Evolutionary conservation across 2,888 invertebrate genomes (phyloP).

Genomic region (Spicauda simplicius): DNA sequence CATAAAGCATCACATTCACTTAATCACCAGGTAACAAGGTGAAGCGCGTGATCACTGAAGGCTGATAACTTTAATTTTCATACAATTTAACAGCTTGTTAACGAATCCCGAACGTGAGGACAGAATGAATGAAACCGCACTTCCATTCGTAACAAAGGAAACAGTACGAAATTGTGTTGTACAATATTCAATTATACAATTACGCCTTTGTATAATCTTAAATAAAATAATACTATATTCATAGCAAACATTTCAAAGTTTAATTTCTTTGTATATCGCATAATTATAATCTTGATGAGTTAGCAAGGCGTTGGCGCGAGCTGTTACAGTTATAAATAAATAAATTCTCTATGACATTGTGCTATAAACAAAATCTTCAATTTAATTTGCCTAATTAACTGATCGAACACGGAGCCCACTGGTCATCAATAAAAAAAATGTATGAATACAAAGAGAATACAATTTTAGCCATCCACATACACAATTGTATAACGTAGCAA

Average conservation of each 20-base stretch:
- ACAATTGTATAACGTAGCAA: not conserved
- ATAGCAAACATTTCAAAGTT: no score
- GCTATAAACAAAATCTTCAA: no score
- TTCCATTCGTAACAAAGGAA: conserved; percentile 16
- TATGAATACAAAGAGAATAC: not conserved
- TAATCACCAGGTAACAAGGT: conserved; percentile 45
- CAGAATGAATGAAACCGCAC: conserved; percentile 42
- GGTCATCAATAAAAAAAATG: no score
- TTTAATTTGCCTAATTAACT: no score
- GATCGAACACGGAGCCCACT: no score
- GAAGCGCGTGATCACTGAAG: conserved; percentile 44
- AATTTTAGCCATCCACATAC: not conserved
- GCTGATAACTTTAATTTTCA: conserved; percentile 47
- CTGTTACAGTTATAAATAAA: no score
- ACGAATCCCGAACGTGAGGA: conserved; percentile 31
- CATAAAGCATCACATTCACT: conserved; percentile 32
- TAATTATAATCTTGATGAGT: no score
- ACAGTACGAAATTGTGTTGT: not conserved
- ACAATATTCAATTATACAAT: not conserved
- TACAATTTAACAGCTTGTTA: conserved; percentile 61
- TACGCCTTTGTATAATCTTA: not conserved
- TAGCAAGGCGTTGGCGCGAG: no score
- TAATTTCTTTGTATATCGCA: no score
- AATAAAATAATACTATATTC: no score
- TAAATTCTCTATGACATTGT: no score